Evolutionary conservation across 2,888 invertebrate species (phyloP).

Genomic region (Branchellion lobata): DNA sequence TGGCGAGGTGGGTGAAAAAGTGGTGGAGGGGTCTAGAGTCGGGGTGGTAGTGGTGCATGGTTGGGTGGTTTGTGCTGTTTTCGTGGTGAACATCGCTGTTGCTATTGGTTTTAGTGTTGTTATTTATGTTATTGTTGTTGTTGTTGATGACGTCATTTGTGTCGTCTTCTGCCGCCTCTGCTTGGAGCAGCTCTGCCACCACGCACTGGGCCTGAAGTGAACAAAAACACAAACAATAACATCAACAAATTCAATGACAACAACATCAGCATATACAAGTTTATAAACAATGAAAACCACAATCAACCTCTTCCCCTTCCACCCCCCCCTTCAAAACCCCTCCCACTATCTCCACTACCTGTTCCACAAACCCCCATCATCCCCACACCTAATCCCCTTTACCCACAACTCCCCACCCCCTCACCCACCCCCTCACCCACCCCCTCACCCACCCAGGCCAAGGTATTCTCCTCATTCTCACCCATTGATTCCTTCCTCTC

Average conservation of each 20-base stretch:
- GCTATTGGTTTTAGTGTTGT: slow-evolving; percentile 15
- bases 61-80: slow-evolving; percentile 38
- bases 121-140: slow-evolving; percentile 29
- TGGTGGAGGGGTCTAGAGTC: slow-evolving; percentile 31
- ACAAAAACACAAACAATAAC: too few species aligned
- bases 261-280: too few species aligned
- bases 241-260: too few species aligned
- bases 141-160: not conserved
- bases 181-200: not conserved
- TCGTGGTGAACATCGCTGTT: slow-evolving; percentile 36
- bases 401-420: too few species aligned
- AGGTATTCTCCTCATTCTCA: slow-evolving; percentile 19
- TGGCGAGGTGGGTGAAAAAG: slow-evolving; percentile 23
- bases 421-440: too few species aligned
- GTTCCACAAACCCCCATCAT: too few species aligned
- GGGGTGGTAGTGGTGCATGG: slow-evolving; percentile 4
- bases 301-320: too few species aligned
- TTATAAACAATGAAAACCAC: too few species aligned
- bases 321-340: too few species aligned
- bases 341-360: too few species aligned
- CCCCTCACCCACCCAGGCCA: slow-evolving; percentile 21
- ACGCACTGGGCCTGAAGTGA: not conserved
- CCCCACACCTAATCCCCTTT: too few species aligned
- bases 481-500: slow-evolving; percentile 52
- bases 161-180: not conserved